These are phyloP conservation scores for Synergus japonicus DNA, from an alignment of 2,888 invertebrate species.

Conservation along the genomic window DNA sequence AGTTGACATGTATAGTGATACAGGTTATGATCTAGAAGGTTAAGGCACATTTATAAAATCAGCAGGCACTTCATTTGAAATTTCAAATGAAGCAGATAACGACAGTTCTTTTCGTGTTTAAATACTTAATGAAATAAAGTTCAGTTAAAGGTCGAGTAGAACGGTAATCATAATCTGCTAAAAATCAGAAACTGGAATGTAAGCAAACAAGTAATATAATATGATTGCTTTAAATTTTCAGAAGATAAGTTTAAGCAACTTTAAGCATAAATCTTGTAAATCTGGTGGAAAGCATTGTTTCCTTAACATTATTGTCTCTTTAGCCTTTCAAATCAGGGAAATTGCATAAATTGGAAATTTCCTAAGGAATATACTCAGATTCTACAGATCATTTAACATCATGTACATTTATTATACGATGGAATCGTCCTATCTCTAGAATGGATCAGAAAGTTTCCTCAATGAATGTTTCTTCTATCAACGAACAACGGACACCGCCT, in stretches of 20 bases:
- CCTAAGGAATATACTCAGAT: conserved; percentile 14
- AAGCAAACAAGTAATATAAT: conserved; percentile 18
- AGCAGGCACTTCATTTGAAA: conserved; percentile 27
- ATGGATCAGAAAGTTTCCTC: conserved; percentile 40
- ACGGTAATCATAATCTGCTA: conserved; percentile 24
- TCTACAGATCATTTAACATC: conserved; percentile 33
- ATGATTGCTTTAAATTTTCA: conserved; percentile 11
- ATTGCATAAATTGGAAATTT: conserved; percentile 13
- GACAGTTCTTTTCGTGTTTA: conserved; percentile 21
- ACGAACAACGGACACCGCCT: conserved; percentile 40
- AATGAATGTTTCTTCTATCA: conserved; percentile 42
- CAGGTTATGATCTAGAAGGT: conserved; percentile 27
- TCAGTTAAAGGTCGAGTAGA: conserved; percentile 38
- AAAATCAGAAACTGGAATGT: conserved; percentile 34
- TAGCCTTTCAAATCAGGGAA: conserved; percentile 8
- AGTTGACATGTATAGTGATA: not conserved
- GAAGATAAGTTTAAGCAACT: not conserved
- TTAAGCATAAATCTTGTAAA: too few relatives aligned
- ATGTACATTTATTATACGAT: conserved; percentile 36
- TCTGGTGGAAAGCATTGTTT: not conserved
- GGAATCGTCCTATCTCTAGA: conserved; percentile 36
- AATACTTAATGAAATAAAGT: conserved; percentile 36
- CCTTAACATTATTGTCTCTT: not conserved
- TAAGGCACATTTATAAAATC: conserved; percentile 11
- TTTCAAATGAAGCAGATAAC: conserved; percentile 31